Base-by-base conservation (phyloP, 2,888 invertebrate species). In the Sinohyriopsis cumingii region DNA sequence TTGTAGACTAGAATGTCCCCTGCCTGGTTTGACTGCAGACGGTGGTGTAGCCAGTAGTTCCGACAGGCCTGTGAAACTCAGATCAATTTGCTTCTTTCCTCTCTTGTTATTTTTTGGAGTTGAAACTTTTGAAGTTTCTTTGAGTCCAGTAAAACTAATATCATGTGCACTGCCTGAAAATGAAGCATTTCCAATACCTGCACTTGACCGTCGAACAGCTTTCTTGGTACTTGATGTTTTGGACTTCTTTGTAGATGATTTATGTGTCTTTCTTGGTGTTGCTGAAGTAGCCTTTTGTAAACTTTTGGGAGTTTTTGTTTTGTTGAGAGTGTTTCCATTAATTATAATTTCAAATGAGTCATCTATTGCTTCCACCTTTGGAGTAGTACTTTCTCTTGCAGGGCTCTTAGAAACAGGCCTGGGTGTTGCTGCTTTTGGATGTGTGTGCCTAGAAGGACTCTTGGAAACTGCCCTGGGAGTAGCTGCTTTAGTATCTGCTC, bases 121-220 rank as follows among this genome's bases (percentile, higher is more conserved):
- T 18, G 25, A 53, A n/a, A 59, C 25, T 62, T 69, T 75, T 5
- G 67, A 60, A n/a, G 67, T 78, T 65, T 81, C 79, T 63, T 75
- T 69, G 18, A 84, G 33, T 64, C 83, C 84, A 64, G 75, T 76
- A 60, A 80, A 79, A 68, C 79, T 80, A 0, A 77, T 59, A 66
- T 76, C 74, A 59, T 61, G 68, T 61, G 59, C 59, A 62, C 64
- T 72, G 65, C 19, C 18, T 5, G 1, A 5, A 12, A 24, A 22
- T 24, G 24, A 24, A 12, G 24, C 15, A 59, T 19, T 24, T 59
- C 59, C 12, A 59, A 59, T 18, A 22, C 22, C 59, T 59, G 20
- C 22, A 22, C 22, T 22, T 22, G 59, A 59, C 24, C 19, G 22
- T 22, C 5, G 19, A 59, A 9, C 59, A 59, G 61, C 65, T 22